Evolutionary conservation across 2,888 invertebrate genomes (phyloP), one percentile per base, ranked within the genome.

Genomic region (Agonopterix subpropinquella): DNA sequence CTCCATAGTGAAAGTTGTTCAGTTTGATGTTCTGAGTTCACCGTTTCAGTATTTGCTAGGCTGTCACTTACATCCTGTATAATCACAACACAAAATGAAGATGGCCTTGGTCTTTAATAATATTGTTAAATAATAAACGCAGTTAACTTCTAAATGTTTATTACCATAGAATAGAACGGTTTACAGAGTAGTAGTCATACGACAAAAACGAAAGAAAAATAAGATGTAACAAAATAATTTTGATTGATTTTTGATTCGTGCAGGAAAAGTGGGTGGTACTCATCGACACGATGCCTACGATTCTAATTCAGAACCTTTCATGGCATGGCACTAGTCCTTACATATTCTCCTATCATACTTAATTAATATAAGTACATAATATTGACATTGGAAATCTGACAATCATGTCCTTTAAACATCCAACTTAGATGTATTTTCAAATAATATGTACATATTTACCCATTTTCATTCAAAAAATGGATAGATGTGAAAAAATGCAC

Each of bases 231-330:
- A 79, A 78, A 78, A 79, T 72, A 70, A 75, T 77, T 71, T 68
- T 45, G 70, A 72, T 70, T 69, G 69, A 76, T 80, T 78, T 77
- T 72, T 70, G 67, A 72, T 77, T 79, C 70, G 73, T 78, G 75
- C 80, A 82, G 81, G 83, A 86, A 85, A 81, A 87, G 87, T 87
- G 88, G 88, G 87, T 88, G 87, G 87, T 86, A 88, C 81, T 79
- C 83, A 84, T 82, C 73, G 82, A 85, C 80, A 82, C 73, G 67
- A 87, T 86, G 87, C 86, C 87, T 76, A 80, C 70, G 86, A 87
- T 88, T 87, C 86, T 85, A 85, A 77, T 77, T 74, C 79, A 86
- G 88, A 87, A 87, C 86, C 86, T 86, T 87, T 87, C 88, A 87
- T 70, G 86, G 85, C 88, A 87, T 88, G 88, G 87, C 88, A 88